Evolutionary conservation across 2,113 vertebrate species (phyloP).

Genomic region (Otis tarda): DNA sequence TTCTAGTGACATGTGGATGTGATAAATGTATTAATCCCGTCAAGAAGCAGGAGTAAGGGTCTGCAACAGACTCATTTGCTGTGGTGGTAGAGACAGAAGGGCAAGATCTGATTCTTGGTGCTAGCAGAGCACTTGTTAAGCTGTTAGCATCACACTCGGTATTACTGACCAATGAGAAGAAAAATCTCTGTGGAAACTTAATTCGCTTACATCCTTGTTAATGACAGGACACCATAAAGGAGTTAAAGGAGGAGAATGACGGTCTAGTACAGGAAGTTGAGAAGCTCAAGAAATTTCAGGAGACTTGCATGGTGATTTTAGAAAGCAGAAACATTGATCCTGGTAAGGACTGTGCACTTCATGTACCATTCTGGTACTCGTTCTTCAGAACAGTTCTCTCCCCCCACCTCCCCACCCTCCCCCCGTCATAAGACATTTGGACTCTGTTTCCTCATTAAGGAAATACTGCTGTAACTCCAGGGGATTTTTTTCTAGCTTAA

Average conservation of each 20-base stretch:
- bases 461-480: background rate
- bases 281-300: slow-evolving; percentile 72
- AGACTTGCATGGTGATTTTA: slow-evolving; percentile 70
- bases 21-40: background rate
- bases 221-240: slow-evolving; percentile 22
- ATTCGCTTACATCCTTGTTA: background rate
- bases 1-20: background rate
- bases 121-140: background rate
- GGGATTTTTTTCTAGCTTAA: background rate
- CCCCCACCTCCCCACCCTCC: too few species aligned
- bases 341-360: slow-evolving; percentile 52
- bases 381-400: background rate
- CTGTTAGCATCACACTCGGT: background rate
- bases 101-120: background rate
- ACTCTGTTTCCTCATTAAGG: background rate
- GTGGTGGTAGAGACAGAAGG: background rate
- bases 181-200: background rate
- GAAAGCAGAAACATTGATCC: slow-evolving; percentile 69
- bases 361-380: accelerated
- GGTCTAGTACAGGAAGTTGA: slow-evolving; percentile 67
- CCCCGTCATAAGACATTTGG: background rate
- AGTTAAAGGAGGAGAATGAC: slow-evolving; percentile 32
- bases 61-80: background rate
- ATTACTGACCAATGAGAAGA: background rate
- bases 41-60: background rate